Base-by-base conservation (phyloP, 2,113 vertebrate genomes). In the Pelodiscus sinensis region DNA sequence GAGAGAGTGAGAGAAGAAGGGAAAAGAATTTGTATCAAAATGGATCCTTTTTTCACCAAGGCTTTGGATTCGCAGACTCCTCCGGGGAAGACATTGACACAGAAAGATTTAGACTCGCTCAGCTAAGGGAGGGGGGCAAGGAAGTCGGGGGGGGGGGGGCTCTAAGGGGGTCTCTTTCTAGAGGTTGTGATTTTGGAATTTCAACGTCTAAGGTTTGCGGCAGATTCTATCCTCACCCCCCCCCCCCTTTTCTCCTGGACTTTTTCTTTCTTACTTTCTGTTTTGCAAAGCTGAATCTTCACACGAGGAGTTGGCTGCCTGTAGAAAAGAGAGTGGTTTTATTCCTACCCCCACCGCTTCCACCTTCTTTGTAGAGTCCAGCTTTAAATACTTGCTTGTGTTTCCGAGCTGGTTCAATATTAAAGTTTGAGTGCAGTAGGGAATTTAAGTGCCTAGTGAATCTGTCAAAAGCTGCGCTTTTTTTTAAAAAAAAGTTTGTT, bases 21-120 rank as follows among this genome's bases (percentile, higher is more conserved):
- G 96, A 96, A 95, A 92, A 95, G 97, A 93, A 98, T 96, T 94
- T 96, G 95, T 94, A 94, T 96, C 93, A 97, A 97, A 97, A 96
- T 95, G 96, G 96, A 97, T 93, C 95, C 97, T 94, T 94, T 96
- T 97, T 82, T 44, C 95, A 93, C 93, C 82, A 77, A 81, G 95
- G 90, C 94, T 94, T 86, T 86, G 94, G 92, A 93, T 79, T 81
- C 92, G 86, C 94, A 85, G 90, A 90, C 92, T 52, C 82, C 94
- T 91, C 44, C 90, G 95, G 93, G 90, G 94, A 93, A 93, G 93
- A 84, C 87, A 68, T 92, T 81, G 90, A 79, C 73, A 68, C 60
- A 3, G 38, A 24, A 68, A 31, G 52, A 38, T 31, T 31, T 71
- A 29, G 60, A n/a, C 31, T 68, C 31, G 15, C 8, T 90, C 94